These are phyloP conservation scores for Etia nguti DNA, from an alignment of 2,113 vertebrate species.

Conservation along the genomic window DNA sequence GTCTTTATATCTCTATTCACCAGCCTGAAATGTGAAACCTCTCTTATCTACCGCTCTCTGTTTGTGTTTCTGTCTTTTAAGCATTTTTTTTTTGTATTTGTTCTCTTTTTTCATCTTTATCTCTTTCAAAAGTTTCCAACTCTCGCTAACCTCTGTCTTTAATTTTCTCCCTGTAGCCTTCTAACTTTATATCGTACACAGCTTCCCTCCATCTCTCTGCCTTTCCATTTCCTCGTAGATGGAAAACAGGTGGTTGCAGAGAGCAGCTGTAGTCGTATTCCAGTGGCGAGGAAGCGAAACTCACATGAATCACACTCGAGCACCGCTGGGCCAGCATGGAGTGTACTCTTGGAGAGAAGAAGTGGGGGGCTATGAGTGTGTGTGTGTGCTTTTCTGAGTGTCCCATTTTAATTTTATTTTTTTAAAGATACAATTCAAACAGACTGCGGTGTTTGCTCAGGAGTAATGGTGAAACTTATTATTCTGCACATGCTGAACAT, in stretches of 20 bases:
- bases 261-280: not conserved
- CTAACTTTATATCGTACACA: not conserved
- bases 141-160: not conserved
- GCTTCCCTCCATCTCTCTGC: not conserved
- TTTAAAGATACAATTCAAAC: not conserved
- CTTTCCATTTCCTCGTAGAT: not conserved
- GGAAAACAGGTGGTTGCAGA: slow-evolving; percentile 25
- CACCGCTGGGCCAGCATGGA: not conserved
- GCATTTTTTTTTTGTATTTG: not conserved
- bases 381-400: not conserved
- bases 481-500: not conserved
- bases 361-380: not conserved
- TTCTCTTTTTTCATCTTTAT: not conserved
- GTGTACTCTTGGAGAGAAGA: not conserved
- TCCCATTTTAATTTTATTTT: not conserved
- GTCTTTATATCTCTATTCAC: slow-evolving; percentile 38
- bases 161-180: not conserved
- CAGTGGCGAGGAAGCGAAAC: not conserved
- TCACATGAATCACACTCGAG: slow-evolving; percentile 3
- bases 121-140: not conserved
- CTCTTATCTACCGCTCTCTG: slow-evolving; percentile 7
- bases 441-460: not conserved
- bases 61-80: not conserved
- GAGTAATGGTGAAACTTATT: not conserved
- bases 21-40: slow-evolving; percentile 32